Base-by-base conservation (phyloP, 1,140 invertebrate genomes). In the Nasonia longicornis region DNA sequence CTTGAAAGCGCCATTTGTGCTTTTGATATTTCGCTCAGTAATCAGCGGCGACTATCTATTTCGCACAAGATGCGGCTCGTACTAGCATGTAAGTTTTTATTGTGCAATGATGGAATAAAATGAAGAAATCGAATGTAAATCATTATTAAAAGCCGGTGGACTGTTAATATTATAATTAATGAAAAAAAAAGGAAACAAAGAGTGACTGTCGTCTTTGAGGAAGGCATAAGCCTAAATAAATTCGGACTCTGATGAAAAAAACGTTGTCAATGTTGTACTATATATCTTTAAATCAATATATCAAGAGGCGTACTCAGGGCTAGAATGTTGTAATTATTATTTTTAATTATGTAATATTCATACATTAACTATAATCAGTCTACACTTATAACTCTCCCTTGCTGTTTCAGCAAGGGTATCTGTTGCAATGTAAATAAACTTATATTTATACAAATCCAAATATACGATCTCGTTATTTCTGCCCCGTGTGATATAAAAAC, bases 391-490 rank as follows among this genome's bases (percentile, higher is more conserved):
- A 87, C 85, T 83, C 85, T 26, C 77, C 83, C 85, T 87, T 87
- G 86, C 86, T 67, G 82, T 79, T 85, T 86, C 85, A 84, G 85
- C 86, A 86, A 86, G 85, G 86, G 87, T 80, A 89, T 88, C 86
- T 88, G 89, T 90, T 90, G 88, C 87, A 89, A 89, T 90, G 89
- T 90, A 90, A 90, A 90, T 90, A 90, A 90, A 90, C 89, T 88
- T 90, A 90, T 90, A 90, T 89, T 90, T 90, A 90, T 90, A 90
- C 85, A 85, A 89, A 84, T 84, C 58, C 31, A 73, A 75, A 71
- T 14, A 16, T n/a, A 29, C 11, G 29, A n/a, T 66, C 67, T 66
- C 45, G 1, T 38, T 29, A 35, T 22, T 73, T 52, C 22, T 35
- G 6, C 29, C 35, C 22, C 14, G 12, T 14, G 45, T 10, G 14